Percentiles rank a stretch among this genome's conserved stretches.
Evolutionary conservation across 2,888 invertebrate genomes (phyloP).

Genomic region (Hirtodrosophila cameraria): DNA sequence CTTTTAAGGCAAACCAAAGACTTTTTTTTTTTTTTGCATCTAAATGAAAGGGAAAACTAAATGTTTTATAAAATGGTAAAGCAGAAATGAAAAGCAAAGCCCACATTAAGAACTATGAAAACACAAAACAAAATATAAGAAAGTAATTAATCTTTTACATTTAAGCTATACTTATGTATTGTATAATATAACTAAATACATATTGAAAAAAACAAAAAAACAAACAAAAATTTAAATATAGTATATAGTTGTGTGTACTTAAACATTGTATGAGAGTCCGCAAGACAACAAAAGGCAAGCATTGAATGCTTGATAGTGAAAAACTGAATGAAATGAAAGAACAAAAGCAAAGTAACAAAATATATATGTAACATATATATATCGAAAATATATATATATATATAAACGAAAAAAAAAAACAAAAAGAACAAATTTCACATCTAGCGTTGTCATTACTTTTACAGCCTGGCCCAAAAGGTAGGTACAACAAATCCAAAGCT

Average conservation of each 20-base stretch:
- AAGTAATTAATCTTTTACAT: slow-evolving; percentile 52
- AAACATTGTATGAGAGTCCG: slow-evolving; percentile 45
- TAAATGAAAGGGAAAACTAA: slow-evolving; percentile 62
- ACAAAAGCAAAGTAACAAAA: slow-evolving; percentile 61
- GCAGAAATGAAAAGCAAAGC: slow-evolving; percentile 37
- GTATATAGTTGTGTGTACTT: slow-evolving; percentile 69
- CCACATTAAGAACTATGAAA: slow-evolving; percentile 25
- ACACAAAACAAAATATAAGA: slow-evolving; percentile 30
- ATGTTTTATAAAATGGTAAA: slow-evolving; percentile 44
- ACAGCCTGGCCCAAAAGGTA: slow-evolving; percentile 46
- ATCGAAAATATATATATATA: slow-evolving; percentile 36
- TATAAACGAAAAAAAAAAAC: slow-evolving; percentile 53
- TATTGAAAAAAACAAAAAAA: slow-evolving; percentile 36
- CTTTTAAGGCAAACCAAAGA: slow-evolving; percentile 83
- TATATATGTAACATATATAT: slow-evolving; percentile 61
- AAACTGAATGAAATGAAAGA: slow-evolving; percentile 68
- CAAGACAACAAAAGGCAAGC: slow-evolving; percentile 53
- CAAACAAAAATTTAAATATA: slow-evolving; percentile 45
- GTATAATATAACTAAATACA: slow-evolving; percentile 57
- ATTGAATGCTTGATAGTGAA: slow-evolving; percentile 70
- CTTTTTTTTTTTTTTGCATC: slow-evolving; percentile 83
- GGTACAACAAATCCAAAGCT: slow-evolving; percentile 23
- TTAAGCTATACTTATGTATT: slow-evolving; percentile 69
- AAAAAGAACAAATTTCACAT: too few relatives aligned
- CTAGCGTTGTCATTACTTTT: slow-evolving; percentile 64